phyloP scores from a whole-genome alignment of 23 tunicate species.

The Halocynthia roretzi region DNA sequence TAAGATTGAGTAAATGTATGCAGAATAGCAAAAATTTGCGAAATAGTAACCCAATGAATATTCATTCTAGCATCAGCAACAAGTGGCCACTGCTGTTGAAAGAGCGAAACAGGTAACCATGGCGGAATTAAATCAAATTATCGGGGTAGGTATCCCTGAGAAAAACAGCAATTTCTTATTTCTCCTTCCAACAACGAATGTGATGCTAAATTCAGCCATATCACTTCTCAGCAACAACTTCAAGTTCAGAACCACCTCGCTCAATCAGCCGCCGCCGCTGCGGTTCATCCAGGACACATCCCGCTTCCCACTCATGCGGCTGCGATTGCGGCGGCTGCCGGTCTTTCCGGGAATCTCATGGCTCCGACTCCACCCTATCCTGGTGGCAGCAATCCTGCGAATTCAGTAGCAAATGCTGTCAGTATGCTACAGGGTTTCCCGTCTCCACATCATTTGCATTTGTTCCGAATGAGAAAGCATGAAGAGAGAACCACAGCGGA shows the following conservation, averaged over 20 bases:
- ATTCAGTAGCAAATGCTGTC: constrained; percentile 22
- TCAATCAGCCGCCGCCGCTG: constrained; percentile 44
- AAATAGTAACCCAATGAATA: too few relatives aligned
- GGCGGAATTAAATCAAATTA: constrained; percentile 66
- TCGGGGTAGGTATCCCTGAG: constrained; percentile 64
- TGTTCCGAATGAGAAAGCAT: constrained; percentile 20
- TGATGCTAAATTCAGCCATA: neutral
- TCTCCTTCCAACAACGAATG: neutral
- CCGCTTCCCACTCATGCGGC: constrained; percentile 45
- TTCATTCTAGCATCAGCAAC: constrained; percentile 75
- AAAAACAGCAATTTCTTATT: neutral
- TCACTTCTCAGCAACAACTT: constrained; percentile 51
- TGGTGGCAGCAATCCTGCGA: constrained; percentile 11
- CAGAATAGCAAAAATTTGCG: too few relatives aligned
- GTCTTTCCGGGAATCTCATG: constrained; percentile 20
- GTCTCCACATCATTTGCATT: constrained; percentile 8
- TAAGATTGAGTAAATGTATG: too few relatives aligned
- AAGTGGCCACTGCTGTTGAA: constrained; percentile 73
- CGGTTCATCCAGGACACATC: constrained; percentile 40
- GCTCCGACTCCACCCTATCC: constrained; percentile 14
- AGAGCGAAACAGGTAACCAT: constrained; percentile 93
- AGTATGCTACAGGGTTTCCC: constrained; percentile 10
- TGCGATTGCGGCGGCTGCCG: constrained; percentile 47
- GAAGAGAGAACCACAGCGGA: constrained; percentile 4
- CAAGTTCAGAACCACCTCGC: constrained; percentile 77